These are phyloP conservation scores for Dasypus novemcinctus DNA, from an alignment of 2,113 vertebrate species.

Conservation along the genomic window DNA sequence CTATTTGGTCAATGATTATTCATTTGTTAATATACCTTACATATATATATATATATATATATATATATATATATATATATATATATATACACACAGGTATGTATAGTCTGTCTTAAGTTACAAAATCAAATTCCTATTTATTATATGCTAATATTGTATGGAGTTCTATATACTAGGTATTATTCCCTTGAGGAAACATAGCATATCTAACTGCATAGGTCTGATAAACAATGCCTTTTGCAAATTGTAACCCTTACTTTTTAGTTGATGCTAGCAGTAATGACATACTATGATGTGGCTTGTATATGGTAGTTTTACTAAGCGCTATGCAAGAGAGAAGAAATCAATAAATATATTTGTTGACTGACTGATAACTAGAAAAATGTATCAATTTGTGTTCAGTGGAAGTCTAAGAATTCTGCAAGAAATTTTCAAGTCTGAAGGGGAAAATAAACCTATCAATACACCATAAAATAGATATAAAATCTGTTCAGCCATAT, in stretches of 20 bases:
- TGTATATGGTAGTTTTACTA: not conserved
- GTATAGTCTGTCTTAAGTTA: not conserved
- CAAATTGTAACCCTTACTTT: not conserved
- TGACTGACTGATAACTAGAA: not conserved
- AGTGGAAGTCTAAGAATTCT: conserved; percentile 16
- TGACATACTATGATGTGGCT: not conserved
- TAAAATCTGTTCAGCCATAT: not conserved
- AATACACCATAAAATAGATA: not conserved
- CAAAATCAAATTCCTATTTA: conserved; percentile 53
- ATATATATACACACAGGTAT: too few species aligned
- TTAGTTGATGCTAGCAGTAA: not conserved
- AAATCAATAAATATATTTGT: not conserved
- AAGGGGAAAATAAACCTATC: conserved; percentile 46
- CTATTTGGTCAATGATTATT: not conserved
- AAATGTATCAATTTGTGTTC: conserved; percentile 2
- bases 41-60: not conserved
- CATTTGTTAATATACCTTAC: not conserved
- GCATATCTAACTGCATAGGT: not conserved
- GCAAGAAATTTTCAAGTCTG: conserved; percentile 27
- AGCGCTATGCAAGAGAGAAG: not conserved
- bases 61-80: not conserved
- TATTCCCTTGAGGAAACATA: not conserved
- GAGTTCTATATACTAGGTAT: not conserved
- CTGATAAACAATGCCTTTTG: not conserved
- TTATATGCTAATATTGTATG: not conserved